Evolutionary conservation across 2,797 vertebrate species (phyloP), one percentile per base, ranked within the genome.

Genomic region (Petrocephalus sullivani): DNA sequence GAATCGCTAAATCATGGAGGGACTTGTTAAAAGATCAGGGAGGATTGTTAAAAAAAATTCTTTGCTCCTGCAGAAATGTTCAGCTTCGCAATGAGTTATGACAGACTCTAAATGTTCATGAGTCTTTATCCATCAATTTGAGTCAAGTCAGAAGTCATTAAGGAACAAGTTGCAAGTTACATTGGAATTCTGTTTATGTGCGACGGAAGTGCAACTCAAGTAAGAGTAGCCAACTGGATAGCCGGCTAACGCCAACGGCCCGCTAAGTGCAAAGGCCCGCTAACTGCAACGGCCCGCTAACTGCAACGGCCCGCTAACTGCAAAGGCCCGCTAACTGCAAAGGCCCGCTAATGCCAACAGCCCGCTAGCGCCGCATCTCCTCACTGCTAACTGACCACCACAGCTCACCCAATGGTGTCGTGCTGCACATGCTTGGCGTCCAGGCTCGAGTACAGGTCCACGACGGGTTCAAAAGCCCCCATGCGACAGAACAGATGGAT

Each of bases 401-500:
- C 23, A 57, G 28, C 84, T 95, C 92, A 99, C 98, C 98, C 98
- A 91, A 99, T 99, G 92, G 98, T 99, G 94, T 99, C 98, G 14
- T 99, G 98, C 93, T 99, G 98, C 53, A 99, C 96, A 53, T 99
- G 98, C 90, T 99, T 99, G 87, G 98, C 98, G 7, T 99, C 98
- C 4, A 99, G 96, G 93, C 98, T 98, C 93, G 97, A 96, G 91
- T 99, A 99, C 0, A 99, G 97, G 92, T 99, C 98, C 89, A 97
- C 97, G 0, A 98, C 97, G 0, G 98, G 98, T 92, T 98, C 98
- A 8, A 99, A 99, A 4, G 98, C 97, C 87, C 98, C 98, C 83
- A 99, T 95, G 87, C 93, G 93, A 93, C 98, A 99, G 96, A 97
- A 99, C 92, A 99, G 96, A 78, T 97, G 97, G 93, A 99, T 96